Conservation (phyloP, 2,888 invertebrate genomes). For the Drosophila atripex region DNA sequence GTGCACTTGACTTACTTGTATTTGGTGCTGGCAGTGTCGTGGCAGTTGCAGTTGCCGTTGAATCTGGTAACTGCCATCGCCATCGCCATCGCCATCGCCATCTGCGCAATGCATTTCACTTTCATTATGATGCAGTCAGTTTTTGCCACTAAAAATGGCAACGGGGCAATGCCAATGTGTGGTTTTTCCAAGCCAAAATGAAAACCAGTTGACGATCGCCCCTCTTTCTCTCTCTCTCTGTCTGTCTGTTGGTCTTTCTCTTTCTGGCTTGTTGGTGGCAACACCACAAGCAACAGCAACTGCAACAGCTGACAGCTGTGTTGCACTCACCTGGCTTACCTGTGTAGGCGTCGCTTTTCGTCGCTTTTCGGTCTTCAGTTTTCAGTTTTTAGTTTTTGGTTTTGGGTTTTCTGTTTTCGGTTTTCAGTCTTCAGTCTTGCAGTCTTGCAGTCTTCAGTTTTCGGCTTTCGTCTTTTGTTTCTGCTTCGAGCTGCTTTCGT, state of each 20-base stretch:
- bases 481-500: conserved; percentile 57
- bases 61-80: conserved; percentile 74
- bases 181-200: conserved; percentile 77
- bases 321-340: conserved; percentile 49
- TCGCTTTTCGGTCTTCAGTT: conserved; percentile 1
- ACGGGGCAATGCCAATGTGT: conserved; percentile 71
- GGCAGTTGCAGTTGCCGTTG: conserved; percentile 36
- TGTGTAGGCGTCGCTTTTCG: conserved; percentile 50
- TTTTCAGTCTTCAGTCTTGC: not conserved
- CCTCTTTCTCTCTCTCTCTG: not conserved
- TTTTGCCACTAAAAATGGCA: conserved; percentile 79
- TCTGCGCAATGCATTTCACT: conserved; percentile 81
- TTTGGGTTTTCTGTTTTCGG: not conserved
- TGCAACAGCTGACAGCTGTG: conserved; percentile 70
- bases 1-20: conserved; percentile 71
- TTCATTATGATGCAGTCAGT: conserved; percentile 81
- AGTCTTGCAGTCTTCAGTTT: conserved; percentile 1
- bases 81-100: conserved; percentile 63
- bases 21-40: not conserved
- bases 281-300: conserved; percentile 12
- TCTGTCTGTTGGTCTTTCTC: conserved; percentile 7
- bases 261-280: conserved; percentile 57
- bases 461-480: conserved; percentile 47
- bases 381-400: not conserved
- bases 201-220: conserved; percentile 71